Base-by-base conservation (phyloP, 1,140 invertebrate species). In the Ceratina japonica region DNA sequence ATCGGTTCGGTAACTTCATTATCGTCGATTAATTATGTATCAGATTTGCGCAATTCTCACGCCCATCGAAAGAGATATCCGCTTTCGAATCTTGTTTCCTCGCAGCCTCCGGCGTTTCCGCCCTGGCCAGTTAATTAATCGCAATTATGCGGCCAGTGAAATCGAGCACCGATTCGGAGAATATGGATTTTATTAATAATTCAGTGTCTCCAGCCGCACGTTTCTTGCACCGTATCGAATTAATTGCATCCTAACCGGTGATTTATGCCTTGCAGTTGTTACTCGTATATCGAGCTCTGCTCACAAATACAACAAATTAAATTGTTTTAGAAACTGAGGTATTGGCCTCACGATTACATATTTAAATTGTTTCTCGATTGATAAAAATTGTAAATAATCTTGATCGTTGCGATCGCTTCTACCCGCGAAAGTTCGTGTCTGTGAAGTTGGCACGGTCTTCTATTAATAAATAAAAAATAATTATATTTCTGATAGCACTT, bases 121-220 rank as follows among this genome's bases (percentile, higher is more conserved):
- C 62, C 80, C 62, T 59, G 80, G 85, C 81, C 77, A 84, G 86
- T 84, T 89, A 88, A 87, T 87, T 84, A 75, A 62, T 73, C 79
- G 74, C 71, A 74, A 86, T 84, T 62, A 78, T 52, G 69, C 49
- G 52, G 37, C 22, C 61, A 76, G 83, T 81, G 82, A 85, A 85
- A 85, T 85, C 82, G 80, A 82, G 49, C 51, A 37, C 24, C 13
- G 16, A n/a, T 31, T 16, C 24, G 16, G 16, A 0, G n/a, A 71
- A 51, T 27, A 70, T 54, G 20, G 58, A 49, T 72, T 78, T 64
- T 78, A 56, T 49, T 56, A 68, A 78, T 78, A 78, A 78, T 78
- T 78, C 68, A 69, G 20, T 72, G 68, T 72, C 56, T 76, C 44
- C 31, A 12, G 18, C 2, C 18, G 62, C 22, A 27, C n/a, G 16